A percentile compares a stretch with the other conserved stretches of the same genome.
phyloP scores from a whole-genome alignment of 1,140 invertebrate species.

The Solen grandis region DNA sequence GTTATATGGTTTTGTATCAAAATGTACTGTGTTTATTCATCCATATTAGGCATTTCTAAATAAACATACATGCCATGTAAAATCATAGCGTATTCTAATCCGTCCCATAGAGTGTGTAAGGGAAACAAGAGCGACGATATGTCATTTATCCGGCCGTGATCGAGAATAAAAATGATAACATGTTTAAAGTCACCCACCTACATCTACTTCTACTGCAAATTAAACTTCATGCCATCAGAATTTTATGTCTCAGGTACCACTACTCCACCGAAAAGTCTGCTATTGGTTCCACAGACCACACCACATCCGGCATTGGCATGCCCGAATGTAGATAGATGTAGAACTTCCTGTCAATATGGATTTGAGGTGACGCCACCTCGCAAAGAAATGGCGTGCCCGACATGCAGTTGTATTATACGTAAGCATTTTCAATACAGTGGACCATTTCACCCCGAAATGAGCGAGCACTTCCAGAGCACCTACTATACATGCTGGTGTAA shows the following conservation, averaged over 20 bases:
- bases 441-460: background rate
- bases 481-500: too few relatives aligned
- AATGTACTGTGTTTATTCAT: too few relatives aligned
- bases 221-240: background rate
- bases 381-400: slow-evolving; percentile 23
- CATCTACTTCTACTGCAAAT: background rate
- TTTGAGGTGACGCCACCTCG: slow-evolving; percentile 22
- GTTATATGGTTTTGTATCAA: too few relatives aligned
- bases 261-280: background rate
- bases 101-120: too few relatives aligned
- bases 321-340: slow-evolving; percentile 1
- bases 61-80: too few relatives aligned
- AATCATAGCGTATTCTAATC: too few relatives aligned
- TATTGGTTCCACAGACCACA: slow-evolving; percentile 1
- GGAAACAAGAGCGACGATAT: too few relatives aligned
- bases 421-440: background rate
- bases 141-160: background rate
- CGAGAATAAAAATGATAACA: background rate
- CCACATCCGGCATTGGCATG: background rate
- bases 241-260: background rate
- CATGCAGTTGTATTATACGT: slow-evolving; percentile 24
- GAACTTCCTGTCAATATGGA: slow-evolving; percentile 1
- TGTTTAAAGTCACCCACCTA: background rate
- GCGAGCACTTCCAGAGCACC: too few relatives aligned
- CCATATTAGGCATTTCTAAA: too few relatives aligned